phyloP scores from a whole-genome alignment of 2,888 invertebrate genomes.

The Lypha dubia region DNA sequence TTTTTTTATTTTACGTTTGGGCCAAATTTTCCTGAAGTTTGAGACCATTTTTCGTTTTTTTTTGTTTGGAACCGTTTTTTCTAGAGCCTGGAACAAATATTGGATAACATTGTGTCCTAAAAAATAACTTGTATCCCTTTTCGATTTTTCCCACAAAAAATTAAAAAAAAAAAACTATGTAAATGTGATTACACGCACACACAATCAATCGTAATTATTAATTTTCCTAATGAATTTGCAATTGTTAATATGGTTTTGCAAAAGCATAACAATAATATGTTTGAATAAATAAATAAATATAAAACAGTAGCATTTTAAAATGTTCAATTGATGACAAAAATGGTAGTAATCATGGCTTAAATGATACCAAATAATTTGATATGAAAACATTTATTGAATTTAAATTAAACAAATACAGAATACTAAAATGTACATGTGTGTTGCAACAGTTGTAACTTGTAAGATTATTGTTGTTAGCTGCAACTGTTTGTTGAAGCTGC shows the following conservation, averaged over 20 bases:
- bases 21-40: no score
- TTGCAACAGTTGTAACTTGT: slow-evolving; percentile 25
- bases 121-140: no score
- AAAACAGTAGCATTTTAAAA: slow-evolving; percentile 18
- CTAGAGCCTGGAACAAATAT: no score
- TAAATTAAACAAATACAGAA: slow-evolving; percentile 71
- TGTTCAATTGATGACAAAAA: slow-evolving; percentile 47
- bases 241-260: slow-evolving; percentile 8
- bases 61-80: no score
- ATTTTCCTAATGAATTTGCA: slow-evolving; percentile 45
- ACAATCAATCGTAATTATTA: slow-evolving; percentile 18
- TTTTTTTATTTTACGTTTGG: no score
- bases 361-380: slow-evolving; percentile 70
- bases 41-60: no score
- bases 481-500: slow-evolving; percentile 17
- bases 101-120: no score
- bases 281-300: slow-evolving; percentile 23
- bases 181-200: not conserved
- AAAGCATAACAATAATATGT: not conserved
- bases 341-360: slow-evolving; percentile 61
- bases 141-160: slow-evolving; percentile 3
- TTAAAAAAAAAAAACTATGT: not conserved
- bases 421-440: slow-evolving; percentile 42
- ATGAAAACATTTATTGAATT: slow-evolving; percentile 70
- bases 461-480: slow-evolving; percentile 7